phyloP scores from a whole-genome alignment of 2,888 invertebrate genomes.

The Tachina fera region DNA sequence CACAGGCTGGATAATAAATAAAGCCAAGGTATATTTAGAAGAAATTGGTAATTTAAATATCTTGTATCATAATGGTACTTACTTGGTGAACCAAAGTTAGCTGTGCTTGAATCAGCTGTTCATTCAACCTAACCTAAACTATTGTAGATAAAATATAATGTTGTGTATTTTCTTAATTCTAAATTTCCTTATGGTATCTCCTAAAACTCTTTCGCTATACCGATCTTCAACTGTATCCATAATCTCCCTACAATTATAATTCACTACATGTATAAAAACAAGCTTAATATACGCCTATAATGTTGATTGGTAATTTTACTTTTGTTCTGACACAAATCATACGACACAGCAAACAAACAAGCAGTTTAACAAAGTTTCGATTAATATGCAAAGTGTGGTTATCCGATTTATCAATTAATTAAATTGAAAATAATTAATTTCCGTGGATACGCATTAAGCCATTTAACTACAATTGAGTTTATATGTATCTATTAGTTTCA shows the following conservation, averaged over 20 bases:
- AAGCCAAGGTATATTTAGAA: too few species aligned
- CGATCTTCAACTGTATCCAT: neutral
- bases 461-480: slow-evolving; percentile 10
- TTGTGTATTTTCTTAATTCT: too few species aligned
- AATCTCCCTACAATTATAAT: neutral
- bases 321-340: slow-evolving; percentile 11
- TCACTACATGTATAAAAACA: neutral
- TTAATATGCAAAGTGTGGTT: slow-evolving; percentile 54
- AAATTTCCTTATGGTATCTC: too few species aligned
- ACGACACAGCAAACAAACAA: neutral
- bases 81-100: too few species aligned
- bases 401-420: slow-evolving; percentile 27
- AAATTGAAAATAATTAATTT: slow-evolving; percentile 34
- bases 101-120: too few species aligned
- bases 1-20: too few species aligned
- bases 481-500: neutral
- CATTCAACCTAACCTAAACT: too few species aligned
- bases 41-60: too few species aligned
- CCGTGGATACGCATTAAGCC: neutral
- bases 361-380: neutral
- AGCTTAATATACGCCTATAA: neutral
- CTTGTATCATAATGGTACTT: too few species aligned
- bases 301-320: neutral
- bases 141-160: too few species aligned
- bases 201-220: neutral